Percentiles rank a stretch among this genome's conserved stretches.
Conservation (phyloP, 2,888 invertebrate genomes). For the Drosophila birchii region DNA sequence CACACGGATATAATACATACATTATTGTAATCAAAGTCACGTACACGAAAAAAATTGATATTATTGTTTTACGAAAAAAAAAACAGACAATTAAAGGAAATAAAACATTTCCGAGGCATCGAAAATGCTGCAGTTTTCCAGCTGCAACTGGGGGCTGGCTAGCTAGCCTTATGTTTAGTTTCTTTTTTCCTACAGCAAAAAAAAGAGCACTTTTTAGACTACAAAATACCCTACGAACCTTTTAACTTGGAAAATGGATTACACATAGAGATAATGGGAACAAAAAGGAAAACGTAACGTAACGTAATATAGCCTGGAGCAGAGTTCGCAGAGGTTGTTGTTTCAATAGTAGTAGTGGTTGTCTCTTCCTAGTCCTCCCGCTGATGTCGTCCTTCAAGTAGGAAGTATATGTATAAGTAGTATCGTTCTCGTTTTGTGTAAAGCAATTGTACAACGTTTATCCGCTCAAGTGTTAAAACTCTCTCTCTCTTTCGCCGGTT, state of each 20-base stretch:
- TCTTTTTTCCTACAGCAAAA: constrained; percentile 38
- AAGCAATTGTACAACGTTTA: constrained; percentile 40
- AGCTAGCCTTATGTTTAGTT: constrained; percentile 32
- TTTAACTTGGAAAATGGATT: constrained; percentile 63
- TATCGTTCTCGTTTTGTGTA: constrained; percentile 18
- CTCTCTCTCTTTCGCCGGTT: background rate
- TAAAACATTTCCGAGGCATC: constrained; percentile 23
- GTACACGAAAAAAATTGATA: constrained; percentile 25
- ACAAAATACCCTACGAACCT: constrained; percentile 70
- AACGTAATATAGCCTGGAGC: constrained; percentile 33
- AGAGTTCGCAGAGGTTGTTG: constrained; percentile 15
- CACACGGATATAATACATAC: constrained; percentile 32
- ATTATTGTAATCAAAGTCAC: constrained; percentile 30
- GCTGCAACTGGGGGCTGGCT: constrained; percentile 27
- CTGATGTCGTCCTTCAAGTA: constrained; percentile 17
- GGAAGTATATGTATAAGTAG: background rate
- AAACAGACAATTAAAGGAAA: constrained; percentile 8
- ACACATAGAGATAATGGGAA: constrained; percentile 43
- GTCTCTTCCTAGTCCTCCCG: background rate
- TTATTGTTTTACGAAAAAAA: constrained; percentile 9
- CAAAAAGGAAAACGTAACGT: constrained; percentile 34
- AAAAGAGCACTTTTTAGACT: constrained; percentile 63
- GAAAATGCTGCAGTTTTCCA: constrained; percentile 17
- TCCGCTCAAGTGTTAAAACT: constrained; percentile 24
- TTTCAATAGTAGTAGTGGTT: constrained; percentile 21